Conservation (phyloP, 2,888 invertebrate species). For the Sceliomorpha sp. region DNA sequence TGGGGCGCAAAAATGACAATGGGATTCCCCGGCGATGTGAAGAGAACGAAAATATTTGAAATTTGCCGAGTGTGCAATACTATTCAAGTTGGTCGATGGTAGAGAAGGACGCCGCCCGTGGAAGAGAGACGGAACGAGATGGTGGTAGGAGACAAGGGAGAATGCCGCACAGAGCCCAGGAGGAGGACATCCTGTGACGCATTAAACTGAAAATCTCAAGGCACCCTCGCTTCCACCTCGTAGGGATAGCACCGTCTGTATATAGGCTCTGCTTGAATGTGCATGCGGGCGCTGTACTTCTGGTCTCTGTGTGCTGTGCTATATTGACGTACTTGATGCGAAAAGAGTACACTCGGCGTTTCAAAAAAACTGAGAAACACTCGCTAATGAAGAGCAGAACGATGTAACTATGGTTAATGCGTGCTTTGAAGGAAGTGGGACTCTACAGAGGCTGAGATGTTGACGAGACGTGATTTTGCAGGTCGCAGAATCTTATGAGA, state of each 20-base stretch:
- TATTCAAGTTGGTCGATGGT: constrained; percentile 12
- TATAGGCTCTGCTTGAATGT: constrained; percentile 21
- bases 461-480: constrained; percentile 5
- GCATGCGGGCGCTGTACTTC: constrained; percentile 41
- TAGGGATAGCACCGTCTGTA: constrained; percentile 20
- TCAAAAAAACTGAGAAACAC: constrained; percentile 24
- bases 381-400: constrained; percentile 37
- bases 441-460: not conserved
- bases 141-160: constrained; percentile 40
- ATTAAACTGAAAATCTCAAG: constrained; percentile 77
- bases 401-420: constrained; percentile 16
- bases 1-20: no score
- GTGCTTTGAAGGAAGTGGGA: constrained; percentile 18
- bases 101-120: constrained; percentile 34
- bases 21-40: not conserved
- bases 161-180: constrained; percentile 68
- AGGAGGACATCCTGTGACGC: constrained; percentile 75
- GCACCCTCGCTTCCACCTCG: constrained; percentile 64
- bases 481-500: not conserved
- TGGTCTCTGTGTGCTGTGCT: constrained; percentile 12
- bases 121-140: constrained; percentile 60
- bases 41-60: constrained; percentile 52
- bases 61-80: constrained; percentile 51
- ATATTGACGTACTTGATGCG: constrained; percentile 14
- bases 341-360: constrained; percentile 15